Base-by-base conservation (phyloP, 2,113 vertebrate species). In the Gavialis gangeticus region DNA sequence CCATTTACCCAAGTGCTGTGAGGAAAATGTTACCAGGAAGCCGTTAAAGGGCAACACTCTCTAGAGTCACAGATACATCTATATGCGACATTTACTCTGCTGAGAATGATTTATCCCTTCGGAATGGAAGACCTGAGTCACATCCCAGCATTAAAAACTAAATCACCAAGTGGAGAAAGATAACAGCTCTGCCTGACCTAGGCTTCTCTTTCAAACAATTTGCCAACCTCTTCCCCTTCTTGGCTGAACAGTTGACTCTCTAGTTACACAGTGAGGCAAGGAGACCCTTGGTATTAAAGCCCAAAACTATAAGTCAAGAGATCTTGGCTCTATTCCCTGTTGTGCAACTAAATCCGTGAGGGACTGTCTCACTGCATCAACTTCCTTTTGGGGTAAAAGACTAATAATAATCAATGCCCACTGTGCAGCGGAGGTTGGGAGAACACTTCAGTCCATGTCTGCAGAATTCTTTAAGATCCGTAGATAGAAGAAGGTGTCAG, bases 71-170 rank as follows among this genome's bases (percentile, higher is more conserved):
- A 79, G 0, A 96, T 88, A 96, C 80, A 95, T 97, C 96, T 96
- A 62, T 0, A 0, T 84, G 85, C n/a, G 81, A 96, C 95, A 96
- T 97, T 98, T 97, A 96, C 82, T 97, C 95, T 91, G 62, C 88
- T 92, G 94, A 92, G 91, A 95, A 96, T 97, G 96, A 97, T 96
- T 97, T 98, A 97, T 97, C 86, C 91, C 90, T 97, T 95, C 82
- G 91, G 95, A 96, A 94, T 83, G 78, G 95, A 97, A 97, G 82
- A 46, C 91, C 88, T 97, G 91, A 96, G 78, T 97, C 94, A 97
- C 79, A 96, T 96, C 87, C 75, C 93, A 89, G 92, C 87, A 96
- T 94, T 92, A 97, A 96, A 88, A 96, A 96, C 94, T 94, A 96
- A 96, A 97, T 96, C 94, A 92, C 79, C 73, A 94, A 88, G 79